Conservation (phyloP, 2,797 vertebrate species). For the Rhinichthys osculus region DNA sequence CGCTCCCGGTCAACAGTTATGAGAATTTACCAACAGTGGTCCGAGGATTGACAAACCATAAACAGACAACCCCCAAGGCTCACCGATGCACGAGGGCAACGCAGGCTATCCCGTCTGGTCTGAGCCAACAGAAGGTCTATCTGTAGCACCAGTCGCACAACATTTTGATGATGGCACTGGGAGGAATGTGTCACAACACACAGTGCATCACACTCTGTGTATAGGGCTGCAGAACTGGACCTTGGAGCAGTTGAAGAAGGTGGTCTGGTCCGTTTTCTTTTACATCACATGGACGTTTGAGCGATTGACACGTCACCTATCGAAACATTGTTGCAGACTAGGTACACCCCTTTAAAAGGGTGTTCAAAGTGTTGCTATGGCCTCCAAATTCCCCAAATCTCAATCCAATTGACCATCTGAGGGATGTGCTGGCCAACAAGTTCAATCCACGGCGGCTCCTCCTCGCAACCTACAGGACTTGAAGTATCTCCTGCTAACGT, state of each 20-base stretch:
- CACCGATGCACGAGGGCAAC: background rate
- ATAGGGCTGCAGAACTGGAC: too few relatives aligned
- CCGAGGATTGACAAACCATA: too few relatives aligned
- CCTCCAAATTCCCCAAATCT: background rate
- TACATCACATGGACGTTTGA: too few relatives aligned
- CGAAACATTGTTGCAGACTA: background rate
- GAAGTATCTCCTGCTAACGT: background rate
- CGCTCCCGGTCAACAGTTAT: too few relatives aligned
- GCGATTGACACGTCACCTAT: background rate
- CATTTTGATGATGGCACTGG: too few relatives aligned
- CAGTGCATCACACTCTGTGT: too few relatives aligned
- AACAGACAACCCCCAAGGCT: background rate
- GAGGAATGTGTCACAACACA: too few relatives aligned
- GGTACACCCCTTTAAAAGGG: background rate
- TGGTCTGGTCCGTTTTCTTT: too few relatives aligned
- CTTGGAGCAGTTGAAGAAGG: too few relatives aligned
- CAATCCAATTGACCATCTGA: background rate
- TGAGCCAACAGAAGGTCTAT: too few relatives aligned
- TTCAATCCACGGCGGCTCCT: background rate
- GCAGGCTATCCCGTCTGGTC: too few relatives aligned
- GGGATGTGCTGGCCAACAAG: background rate
- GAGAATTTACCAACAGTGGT: background rate
- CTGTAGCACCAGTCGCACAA: too few relatives aligned
- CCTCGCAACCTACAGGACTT: background rate
- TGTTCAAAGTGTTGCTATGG: background rate